These are phyloP conservation scores for Ferdinandea cuprea DNA, from an alignment of 2,888 invertebrate species.

Conservation along the genomic window DNA sequence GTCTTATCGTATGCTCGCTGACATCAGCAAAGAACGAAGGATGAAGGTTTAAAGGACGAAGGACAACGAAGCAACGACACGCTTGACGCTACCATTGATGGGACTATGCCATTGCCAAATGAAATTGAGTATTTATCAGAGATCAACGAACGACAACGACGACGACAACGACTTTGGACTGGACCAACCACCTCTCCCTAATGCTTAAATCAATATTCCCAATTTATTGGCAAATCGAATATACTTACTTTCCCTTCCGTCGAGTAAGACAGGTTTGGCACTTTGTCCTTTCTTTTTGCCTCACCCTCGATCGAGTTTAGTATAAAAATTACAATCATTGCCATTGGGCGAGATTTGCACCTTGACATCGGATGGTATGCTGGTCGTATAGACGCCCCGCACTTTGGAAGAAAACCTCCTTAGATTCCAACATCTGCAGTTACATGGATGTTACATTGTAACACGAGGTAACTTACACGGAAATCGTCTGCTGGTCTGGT, in stretches of 20 bases:
- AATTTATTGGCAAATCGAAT: conserved; percentile 70
- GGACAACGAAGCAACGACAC: not conserved
- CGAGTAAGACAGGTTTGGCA: not conserved
- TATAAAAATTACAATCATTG: conserved; percentile 25
- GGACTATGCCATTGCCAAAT: conserved; percentile 46
- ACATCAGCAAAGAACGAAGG: no score
- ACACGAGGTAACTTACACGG: conserved; percentile 26
- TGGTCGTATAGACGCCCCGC: not conserved
- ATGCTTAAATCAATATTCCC: conserved; percentile 72
- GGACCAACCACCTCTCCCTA: conserved; percentile 37
- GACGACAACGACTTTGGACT: conserved; percentile 22
- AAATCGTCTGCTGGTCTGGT: not conserved
- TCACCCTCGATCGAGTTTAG: not conserved
- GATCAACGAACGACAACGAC: conserved; percentile 57
- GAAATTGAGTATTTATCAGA: conserved; percentile 74
- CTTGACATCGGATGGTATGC: conserved; percentile 69
- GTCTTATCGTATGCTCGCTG: conserved; percentile 47
- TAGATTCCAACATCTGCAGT: conserved; percentile 49
- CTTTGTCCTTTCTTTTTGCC: conserved; percentile 16
- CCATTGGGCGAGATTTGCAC: conserved; percentile 63
- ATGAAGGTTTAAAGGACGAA: conserved; percentile 11
- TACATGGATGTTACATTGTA: conserved; percentile 55
- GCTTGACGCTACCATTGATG: conserved; percentile 2
- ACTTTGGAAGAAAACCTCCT: not conserved
- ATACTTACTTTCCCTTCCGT: conserved; percentile 26